Base-by-base conservation (phyloP, 2,888 invertebrate species). In the Perizoma affinitatum region DNA sequence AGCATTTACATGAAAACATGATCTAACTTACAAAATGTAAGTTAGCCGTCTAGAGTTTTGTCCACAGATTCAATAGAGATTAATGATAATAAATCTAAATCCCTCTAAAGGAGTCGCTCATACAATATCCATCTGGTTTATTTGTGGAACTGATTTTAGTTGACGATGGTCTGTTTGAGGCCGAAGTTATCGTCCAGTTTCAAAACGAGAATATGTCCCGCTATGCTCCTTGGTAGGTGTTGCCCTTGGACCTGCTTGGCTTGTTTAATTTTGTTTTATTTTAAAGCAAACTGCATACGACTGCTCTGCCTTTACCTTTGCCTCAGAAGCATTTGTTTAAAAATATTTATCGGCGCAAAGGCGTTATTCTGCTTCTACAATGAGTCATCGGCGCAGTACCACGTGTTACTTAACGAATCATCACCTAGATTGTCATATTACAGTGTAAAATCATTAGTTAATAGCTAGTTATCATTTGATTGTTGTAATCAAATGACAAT, bases 81-180 rank as follows among this genome's bases (percentile, higher is more conserved):
- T 52, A 60, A 66, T 61, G 67, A 66, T 58, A 67, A 66, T 69
- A 69, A 65, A 66, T 69, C 59, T 67, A 63, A 54, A 61, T 67
- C 62, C 58, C 45, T 58, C 44, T 61, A 58, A 60, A 63, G 66
- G 60, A 63, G 74, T 74, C 71, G 69, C 67, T 50, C 54, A 45
- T 63, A 60, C 54, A 2, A 22, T 22, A 22, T 22, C 57, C 49
- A 66, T 68, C 61, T 74, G 67, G 73, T 81, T 80, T 80, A 78
- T 82, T 79, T 80, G 79, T 78, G 72, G 75, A 74, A 75, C 70
- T 80, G 82, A 83, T 83, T 82, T 83, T 79, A 81, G 80, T 82
- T 77, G 77, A 75, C 77, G 79, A 79, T 79, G 61, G 22, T 38
- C 61, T 58, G 61, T 63, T 65, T 51, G 44, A 61, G 59, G 66